Percentiles rank a stretch among this genome's conserved stretches.
Evolutionary conservation across 2,797 vertebrate species (phyloP).

Genomic region (Sebastes aleutianus): DNA sequence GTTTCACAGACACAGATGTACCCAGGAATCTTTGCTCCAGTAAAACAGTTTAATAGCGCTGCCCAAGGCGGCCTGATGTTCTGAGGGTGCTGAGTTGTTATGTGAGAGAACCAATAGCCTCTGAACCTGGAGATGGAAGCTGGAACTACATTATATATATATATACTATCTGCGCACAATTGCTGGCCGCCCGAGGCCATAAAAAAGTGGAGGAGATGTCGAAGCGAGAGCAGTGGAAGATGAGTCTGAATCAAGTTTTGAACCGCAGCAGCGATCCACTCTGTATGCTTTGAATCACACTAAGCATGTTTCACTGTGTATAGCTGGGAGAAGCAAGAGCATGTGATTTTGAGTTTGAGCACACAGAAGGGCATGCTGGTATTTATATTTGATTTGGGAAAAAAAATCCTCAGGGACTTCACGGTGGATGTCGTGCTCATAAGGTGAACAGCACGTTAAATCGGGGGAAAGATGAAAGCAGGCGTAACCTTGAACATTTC

Average conservation of each 20-base stretch:
- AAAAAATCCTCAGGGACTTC: constrained; percentile 37
- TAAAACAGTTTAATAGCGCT: constrained; percentile 61
- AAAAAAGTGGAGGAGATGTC: constrained; percentile 65
- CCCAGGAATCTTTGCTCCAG: constrained; percentile 58
- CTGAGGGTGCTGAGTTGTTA: constrained; percentile 54
- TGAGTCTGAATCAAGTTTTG: constrained; percentile 61
- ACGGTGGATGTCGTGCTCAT: constrained; percentile 46
- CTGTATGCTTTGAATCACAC: constrained; percentile 46
- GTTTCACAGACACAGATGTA: constrained; percentile 62
- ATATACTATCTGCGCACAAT: constrained; percentile 53
- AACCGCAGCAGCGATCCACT: constrained; percentile 42
- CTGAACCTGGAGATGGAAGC: constrained; percentile 63
- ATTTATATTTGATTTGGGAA: constrained; percentile 46
- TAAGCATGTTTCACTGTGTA: constrained; percentile 28
- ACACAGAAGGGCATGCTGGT: constrained; percentile 29
- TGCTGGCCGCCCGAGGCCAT: constrained; percentile 67
- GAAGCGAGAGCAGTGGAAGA: constrained; percentile 52
- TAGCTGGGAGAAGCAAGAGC: constrained; percentile 5
- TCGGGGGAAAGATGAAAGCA: constrained; percentile 63
- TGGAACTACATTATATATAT: constrained; percentile 60
- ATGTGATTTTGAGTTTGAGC: constrained; percentile 29
- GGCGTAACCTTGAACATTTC: constrained; percentile 56
- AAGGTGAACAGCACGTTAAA: constrained; percentile 62
- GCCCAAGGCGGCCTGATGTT: constrained; percentile 54
- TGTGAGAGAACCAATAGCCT: constrained; percentile 57